These are phyloP conservation scores for Hephaestus fuliginosus DNA, from an alignment of 2,797 vertebrate genomes.

Conservation along the genomic window DNA sequence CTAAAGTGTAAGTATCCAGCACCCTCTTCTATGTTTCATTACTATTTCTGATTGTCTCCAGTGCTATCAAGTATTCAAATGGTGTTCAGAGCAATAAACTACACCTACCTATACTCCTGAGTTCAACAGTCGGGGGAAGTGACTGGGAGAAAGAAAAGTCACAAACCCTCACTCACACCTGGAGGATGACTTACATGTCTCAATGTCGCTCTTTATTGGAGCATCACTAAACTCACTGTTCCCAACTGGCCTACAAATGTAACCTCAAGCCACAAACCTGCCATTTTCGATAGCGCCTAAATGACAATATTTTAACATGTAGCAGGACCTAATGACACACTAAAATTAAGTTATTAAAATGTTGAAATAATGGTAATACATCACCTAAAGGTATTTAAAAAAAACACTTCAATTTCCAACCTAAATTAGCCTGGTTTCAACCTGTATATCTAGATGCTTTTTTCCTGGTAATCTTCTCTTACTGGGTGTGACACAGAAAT, in stretches of 20 bases:
- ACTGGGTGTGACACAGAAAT: not conserved
- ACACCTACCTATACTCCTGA: not conserved
- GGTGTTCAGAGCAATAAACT: slow-evolving; percentile 18
- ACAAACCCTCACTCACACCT: not conserved
- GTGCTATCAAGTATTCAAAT: slow-evolving; percentile 27
- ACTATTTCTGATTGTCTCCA: slow-evolving; percentile 21
- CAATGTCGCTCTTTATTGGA: not conserved
- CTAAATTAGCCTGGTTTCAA: not conserved
- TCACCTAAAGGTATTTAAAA: not conserved
- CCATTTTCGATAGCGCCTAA: not conserved
- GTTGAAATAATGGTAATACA: not conserved
- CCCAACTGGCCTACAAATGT: slow-evolving; percentile 4
- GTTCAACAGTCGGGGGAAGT: not conserved
- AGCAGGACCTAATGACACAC: not conserved
- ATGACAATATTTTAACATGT: not conserved
- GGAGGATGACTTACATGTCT: not conserved
- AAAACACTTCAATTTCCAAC: not conserved
- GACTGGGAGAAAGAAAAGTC: not conserved
- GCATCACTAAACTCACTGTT: not conserved
- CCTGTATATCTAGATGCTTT: not conserved
- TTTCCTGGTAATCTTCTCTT: not conserved
- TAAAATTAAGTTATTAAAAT: not conserved
- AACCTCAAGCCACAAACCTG: not conserved
- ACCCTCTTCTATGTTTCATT: not conserved
- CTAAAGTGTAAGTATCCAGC: not conserved